A percentile compares a stretch with the other conserved stretches of the same genome.
Conservation (phyloP, 2,888 invertebrate species). For the Eupeodes luniger region DNA sequence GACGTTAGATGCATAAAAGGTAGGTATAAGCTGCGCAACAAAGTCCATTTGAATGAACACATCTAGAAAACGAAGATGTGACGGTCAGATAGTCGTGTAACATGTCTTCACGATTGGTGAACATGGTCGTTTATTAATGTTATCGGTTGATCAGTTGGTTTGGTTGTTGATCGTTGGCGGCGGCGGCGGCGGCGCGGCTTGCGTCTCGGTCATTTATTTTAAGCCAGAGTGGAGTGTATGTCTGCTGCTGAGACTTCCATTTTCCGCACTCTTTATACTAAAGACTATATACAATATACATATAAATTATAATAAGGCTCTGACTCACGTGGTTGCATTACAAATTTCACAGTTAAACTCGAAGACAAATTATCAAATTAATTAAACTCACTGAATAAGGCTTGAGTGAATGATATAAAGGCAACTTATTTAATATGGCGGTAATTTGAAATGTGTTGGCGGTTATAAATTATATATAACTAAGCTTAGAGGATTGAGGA, state of each 20-base stretch:
- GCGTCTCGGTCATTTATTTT: neutral
- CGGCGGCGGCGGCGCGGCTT: neutral
- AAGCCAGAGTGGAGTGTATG: slow-evolving; percentile 1
- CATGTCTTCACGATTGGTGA: slow-evolving; percentile 52
- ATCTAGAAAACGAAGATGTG: slow-evolving; percentile 57
- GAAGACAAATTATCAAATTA: slow-evolving; percentile 72
- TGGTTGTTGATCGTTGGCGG: slow-evolving; percentile 34
- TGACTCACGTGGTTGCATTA: slow-evolving; percentile 51
- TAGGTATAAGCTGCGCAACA: neutral
- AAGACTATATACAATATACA: too few relatives aligned
- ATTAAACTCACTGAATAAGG: slow-evolving; percentile 51
- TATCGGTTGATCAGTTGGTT: slow-evolving; percentile 59
- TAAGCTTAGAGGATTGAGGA: neutral
- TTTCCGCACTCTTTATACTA: neutral
- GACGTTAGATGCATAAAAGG: too few relatives aligned
- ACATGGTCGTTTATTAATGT: slow-evolving; percentile 61
- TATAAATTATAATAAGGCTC: neutral
- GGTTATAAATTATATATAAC: slow-evolving; percentile 35
- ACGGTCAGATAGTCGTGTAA: slow-evolving; percentile 51
- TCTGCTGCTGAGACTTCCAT: neutral
- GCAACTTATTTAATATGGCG: slow-evolving; percentile 54
- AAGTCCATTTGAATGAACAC: slow-evolving; percentile 45
- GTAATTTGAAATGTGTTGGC: slow-evolving; percentile 51
- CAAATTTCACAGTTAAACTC: slow-evolving; percentile 63
- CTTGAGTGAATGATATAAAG: slow-evolving; percentile 29